Percentiles rank a stretch among this genome's conserved stretches.
phyloP scores from a whole-genome alignment of 2,113 vertebrate species.

The Panurus biarmicus region DNA sequence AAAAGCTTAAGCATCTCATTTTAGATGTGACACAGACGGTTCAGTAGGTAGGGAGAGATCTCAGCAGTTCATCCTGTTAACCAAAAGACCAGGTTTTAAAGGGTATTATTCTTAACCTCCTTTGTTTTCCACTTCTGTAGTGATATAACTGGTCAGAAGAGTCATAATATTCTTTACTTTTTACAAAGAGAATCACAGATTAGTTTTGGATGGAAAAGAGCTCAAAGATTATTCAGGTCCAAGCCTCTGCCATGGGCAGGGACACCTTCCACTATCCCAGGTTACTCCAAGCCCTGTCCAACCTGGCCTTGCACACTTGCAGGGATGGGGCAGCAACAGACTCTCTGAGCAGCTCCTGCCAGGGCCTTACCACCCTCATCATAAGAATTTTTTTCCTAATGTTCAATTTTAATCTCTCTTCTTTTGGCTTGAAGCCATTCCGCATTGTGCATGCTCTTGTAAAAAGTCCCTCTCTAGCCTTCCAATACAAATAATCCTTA shows the following conservation, averaged over 20 bases:
- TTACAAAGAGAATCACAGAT: not conserved
- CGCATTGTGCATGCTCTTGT: too few species aligned
- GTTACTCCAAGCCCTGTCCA: not conserved
- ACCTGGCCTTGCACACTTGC: not conserved
- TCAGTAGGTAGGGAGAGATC: not conserved
- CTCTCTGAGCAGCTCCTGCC: fast-evolving
- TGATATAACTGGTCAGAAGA: not conserved
- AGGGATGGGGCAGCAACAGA: not conserved
- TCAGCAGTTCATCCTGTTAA: not conserved
- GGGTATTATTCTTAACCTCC: not conserved
- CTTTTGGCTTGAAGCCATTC: not conserved
- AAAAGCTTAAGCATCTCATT: not conserved
- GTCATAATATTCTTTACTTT: not conserved
- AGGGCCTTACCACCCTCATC: not conserved
- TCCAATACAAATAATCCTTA: not conserved
- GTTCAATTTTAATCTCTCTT: not conserved
- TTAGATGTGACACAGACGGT: not conserved
- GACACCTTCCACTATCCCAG: not conserved
- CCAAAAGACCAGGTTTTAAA: not conserved
- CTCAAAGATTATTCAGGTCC: not conserved
- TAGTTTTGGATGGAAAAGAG: not conserved
- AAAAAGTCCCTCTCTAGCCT: not conserved
- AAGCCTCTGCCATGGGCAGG: fast-evolving
- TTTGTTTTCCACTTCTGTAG: not conserved
- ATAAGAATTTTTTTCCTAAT: not conserved